Conservation (phyloP, 2,113 vertebrate genomes). For the Gymnobelideus leadbeateri region DNA sequence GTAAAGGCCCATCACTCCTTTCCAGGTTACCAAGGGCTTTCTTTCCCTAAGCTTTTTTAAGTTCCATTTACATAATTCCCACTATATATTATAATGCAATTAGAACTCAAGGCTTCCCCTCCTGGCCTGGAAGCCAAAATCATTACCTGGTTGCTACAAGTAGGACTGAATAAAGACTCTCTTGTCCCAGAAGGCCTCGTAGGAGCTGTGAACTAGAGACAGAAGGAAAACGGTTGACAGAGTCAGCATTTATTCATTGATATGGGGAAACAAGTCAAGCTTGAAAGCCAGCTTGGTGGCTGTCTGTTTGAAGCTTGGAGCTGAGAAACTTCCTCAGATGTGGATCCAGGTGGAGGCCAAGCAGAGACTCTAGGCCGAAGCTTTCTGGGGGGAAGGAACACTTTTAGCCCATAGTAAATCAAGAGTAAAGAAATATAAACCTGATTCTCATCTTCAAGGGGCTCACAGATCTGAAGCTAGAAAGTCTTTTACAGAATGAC, state of each 20-base stretch:
- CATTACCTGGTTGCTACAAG: not conserved
- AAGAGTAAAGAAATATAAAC: not conserved
- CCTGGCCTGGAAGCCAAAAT: not conserved
- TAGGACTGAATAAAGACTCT: not conserved
- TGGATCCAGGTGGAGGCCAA: not conserved
- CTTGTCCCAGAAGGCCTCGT: not conserved
- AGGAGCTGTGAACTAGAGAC: not conserved
- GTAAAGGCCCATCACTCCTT: not conserved
- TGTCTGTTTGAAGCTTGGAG: not conserved
- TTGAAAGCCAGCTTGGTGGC: not conserved
- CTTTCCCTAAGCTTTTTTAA: constrained; percentile 53
- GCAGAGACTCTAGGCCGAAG: not conserved
- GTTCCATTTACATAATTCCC: not conserved
- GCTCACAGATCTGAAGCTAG: not conserved
- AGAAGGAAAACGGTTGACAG: not conserved
- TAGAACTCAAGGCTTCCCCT: constrained; percentile 20
- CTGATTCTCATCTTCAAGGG: not conserved
- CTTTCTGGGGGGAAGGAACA: not conserved
- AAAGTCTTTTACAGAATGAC: not conserved
- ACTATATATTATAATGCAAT: not conserved
- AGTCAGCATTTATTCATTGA: not conserved
- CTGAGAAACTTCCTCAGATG: not conserved
- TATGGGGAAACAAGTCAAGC: not conserved
- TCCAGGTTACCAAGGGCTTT: not conserved
- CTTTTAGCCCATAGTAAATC: not conserved